Percentiles rank a stretch among this genome's conserved stretches.
Conservation (phyloP, 2,888 invertebrate species). For the Ophion costatus region DNA sequence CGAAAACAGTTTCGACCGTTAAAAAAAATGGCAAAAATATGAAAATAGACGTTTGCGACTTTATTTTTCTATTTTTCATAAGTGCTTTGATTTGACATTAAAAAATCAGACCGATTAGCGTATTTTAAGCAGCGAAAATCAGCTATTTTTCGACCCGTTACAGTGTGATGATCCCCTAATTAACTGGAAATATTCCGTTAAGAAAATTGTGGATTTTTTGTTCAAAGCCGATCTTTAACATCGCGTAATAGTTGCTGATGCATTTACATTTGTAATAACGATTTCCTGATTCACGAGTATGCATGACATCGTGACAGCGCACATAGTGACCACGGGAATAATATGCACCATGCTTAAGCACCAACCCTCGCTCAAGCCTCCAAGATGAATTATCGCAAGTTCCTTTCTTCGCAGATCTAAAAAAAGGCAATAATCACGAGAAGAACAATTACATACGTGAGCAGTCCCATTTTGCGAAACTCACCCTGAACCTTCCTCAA, state of each 20-base stretch:
- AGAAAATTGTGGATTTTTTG: neutral
- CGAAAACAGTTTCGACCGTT: too few species aligned
- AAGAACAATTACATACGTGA: neutral
- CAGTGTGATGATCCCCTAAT: too few species aligned
- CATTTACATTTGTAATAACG: conserved; percentile 66
- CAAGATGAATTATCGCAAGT: conserved; percentile 70
- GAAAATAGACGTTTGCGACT: too few species aligned
- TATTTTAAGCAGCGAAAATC: too few species aligned
- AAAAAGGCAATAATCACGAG: conserved; percentile 10
- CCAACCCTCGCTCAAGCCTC: conserved; percentile 73
- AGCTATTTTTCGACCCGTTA: too few species aligned
- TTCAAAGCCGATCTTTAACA: neutral
- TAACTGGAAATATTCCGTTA: neutral
- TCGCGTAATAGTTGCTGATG: neutral
- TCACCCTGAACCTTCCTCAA: conserved; percentile 70
- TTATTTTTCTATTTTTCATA: too few species aligned
- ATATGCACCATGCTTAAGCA: conserved; percentile 73
- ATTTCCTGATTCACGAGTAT: conserved; percentile 68
- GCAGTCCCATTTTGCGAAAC: neutral
- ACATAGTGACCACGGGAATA: conserved; percentile 71
- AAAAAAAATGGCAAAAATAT: too few species aligned
- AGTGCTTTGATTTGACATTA: too few species aligned
- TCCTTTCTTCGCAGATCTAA: conserved; percentile 69
- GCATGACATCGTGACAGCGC: conserved; percentile 69
- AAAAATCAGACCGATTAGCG: too few species aligned